A percentile compares a stretch with the other conserved stretches of the same genome.
Conservation (phyloP, 1,140 invertebrate species). For the Nomia melanderi region DNA sequence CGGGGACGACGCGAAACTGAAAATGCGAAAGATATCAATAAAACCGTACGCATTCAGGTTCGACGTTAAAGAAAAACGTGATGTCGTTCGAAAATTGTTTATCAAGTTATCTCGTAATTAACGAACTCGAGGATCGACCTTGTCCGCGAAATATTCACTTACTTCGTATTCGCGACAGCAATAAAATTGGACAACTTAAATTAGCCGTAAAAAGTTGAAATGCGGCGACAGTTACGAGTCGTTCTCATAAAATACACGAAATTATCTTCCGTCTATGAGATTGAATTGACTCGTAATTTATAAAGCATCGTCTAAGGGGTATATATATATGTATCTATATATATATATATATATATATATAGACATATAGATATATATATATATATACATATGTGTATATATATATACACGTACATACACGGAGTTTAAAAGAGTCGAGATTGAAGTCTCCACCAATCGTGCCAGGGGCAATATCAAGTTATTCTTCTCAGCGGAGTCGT, state of each 20-base stretch:
- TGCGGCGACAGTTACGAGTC: constrained; percentile 5
- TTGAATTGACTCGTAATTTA: constrained; percentile 33
- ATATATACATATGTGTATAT: background rate
- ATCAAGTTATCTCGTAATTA: background rate
- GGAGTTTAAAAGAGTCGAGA: constrained; percentile 9
- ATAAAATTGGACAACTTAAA: background rate
- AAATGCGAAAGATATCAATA: background rate
- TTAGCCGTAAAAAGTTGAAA: background rate
- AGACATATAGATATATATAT: no score
- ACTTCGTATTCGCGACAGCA: background rate
- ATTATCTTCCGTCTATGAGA: constrained; percentile 15
- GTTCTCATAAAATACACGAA: constrained; percentile 11
- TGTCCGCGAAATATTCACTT: background rate
- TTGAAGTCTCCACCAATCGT: constrained; percentile 30
- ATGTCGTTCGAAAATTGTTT: background rate
- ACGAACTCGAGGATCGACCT: background rate
- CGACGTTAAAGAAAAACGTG: background rate
- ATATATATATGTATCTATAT: no score
- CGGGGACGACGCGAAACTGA: no score
- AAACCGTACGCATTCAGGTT: background rate
- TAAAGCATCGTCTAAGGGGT: constrained; percentile 5
- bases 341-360: no score
- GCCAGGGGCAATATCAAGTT: constrained; percentile 59
- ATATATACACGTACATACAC: background rate
- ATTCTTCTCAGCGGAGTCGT: constrained; percentile 32